Evolutionary conservation across 2,113 vertebrate species (phyloP).

Genomic region (Picathartes gymnocephalus): DNA sequence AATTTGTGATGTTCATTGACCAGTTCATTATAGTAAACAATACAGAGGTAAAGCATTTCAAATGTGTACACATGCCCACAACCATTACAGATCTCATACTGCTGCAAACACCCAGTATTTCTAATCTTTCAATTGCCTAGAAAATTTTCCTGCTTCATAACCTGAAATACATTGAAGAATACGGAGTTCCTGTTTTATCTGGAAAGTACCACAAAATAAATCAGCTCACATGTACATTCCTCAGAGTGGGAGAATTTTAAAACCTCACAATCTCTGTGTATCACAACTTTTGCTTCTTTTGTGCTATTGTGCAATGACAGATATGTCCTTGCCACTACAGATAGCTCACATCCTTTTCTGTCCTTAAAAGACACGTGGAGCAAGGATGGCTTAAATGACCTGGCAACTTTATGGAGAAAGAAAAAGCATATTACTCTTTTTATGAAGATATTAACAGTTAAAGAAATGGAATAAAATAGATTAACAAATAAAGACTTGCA

Average conservation of each 20-base stretch:
- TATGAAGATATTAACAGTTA: background rate
- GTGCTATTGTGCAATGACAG: background rate
- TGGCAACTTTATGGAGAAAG: background rate
- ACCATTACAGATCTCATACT: background rate
- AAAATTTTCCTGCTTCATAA: background rate
- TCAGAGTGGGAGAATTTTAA: background rate
- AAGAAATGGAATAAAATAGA: background rate
- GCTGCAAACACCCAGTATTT: background rate
- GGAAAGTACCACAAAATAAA: background rate
- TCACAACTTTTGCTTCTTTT: background rate
- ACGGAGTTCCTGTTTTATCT: background rate
- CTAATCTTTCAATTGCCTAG: background rate
- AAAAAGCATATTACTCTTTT: background rate
- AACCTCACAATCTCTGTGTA: background rate
- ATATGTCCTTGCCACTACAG: background rate
- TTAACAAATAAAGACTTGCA: background rate
- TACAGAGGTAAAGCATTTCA: slow-evolving; percentile 35
- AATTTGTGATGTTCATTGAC: slow-evolving; percentile 82
- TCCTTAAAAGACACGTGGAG: background rate
- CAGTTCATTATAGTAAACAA: slow-evolving; percentile 75
- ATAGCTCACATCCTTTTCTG: background rate
- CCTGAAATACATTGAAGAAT: background rate
- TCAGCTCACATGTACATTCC: background rate
- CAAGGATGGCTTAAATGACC: background rate
- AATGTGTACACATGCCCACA: background rate